Conservation (phyloP, 2,797 vertebrate species). For the Leptoclinus maculatus region DNA sequence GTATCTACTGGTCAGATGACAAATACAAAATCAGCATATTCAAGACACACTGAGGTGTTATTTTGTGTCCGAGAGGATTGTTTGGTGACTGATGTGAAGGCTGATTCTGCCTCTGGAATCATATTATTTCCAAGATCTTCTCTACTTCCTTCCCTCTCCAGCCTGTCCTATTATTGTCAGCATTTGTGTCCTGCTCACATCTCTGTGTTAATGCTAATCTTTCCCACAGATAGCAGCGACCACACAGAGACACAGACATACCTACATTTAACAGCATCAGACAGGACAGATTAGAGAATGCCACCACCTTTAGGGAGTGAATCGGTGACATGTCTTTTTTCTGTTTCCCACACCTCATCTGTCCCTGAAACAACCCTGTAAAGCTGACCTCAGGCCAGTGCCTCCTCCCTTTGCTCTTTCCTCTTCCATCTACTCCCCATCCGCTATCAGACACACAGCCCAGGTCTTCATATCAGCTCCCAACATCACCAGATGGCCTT, state of each 20-base stretch:
- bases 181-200: conserved; percentile 4
- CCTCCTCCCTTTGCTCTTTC: conserved; percentile 59
- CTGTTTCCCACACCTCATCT: conserved; percentile 74
- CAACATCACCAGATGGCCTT: conserved; percentile 64
- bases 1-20: conserved; percentile 34
- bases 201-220: conserved; percentile 10
- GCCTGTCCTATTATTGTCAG: conserved; percentile 3
- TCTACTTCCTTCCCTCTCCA: conserved; percentile 21
- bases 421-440: conserved; percentile 52
- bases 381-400: conserved; percentile 57
- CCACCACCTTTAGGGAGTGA: conserved; percentile 48
- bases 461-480: conserved; percentile 65
- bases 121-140: conserved; percentile 15
- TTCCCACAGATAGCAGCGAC: conserved; percentile 30
- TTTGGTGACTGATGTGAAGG: conserved; percentile 12
- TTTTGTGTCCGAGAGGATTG: background rate
- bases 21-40: conserved; percentile 46
- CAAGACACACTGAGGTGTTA: background rate
- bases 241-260: conserved; percentile 47
- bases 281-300: conserved; percentile 52
- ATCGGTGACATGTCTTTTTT: conserved; percentile 39
- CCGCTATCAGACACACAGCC: conserved; percentile 33
- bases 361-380: conserved; percentile 40
- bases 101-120: conserved; percentile 19
- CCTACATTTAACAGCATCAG: conserved; percentile 30